Percentiles rank a stretch among this genome's conserved stretches.
phyloP scores from a whole-genome alignment of 2,888 invertebrate genomes.

The Tipula unca region DNA sequence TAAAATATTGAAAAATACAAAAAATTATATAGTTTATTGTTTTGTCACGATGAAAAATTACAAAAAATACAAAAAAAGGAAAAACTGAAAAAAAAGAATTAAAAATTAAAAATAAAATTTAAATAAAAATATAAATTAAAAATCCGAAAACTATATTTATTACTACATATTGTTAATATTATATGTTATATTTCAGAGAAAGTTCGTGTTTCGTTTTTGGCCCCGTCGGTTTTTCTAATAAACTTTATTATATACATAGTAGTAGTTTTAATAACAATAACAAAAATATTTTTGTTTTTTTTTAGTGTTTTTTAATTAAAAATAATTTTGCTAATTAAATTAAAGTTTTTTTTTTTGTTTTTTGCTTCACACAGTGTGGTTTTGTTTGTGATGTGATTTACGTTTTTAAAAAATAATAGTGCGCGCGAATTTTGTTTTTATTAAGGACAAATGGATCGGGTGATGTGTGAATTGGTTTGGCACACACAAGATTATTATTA shows the following conservation, averaged over 20 bases:
- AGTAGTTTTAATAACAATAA: too few species aligned
- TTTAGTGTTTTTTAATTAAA: neutral
- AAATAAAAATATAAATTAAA: slow-evolving; percentile 14
- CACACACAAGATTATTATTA: neutral
- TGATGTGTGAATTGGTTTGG: neutral
- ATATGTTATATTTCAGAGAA: neutral
- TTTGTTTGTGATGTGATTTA: neutral
- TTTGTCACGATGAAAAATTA: neutral
- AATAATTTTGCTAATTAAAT: neutral
- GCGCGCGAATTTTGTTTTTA: neutral
- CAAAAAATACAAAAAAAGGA: neutral
- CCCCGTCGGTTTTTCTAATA: neutral
- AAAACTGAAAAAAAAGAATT: neutral
- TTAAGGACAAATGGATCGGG: too few species aligned
- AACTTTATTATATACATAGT: too few species aligned
- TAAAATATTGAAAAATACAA: neutral
- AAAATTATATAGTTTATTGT: neutral
- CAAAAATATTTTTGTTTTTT: neutral
- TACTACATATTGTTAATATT: neutral
- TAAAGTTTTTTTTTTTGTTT: neutral
- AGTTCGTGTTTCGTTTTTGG: neutral
- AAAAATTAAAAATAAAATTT: neutral
- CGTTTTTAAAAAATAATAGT: neutral
- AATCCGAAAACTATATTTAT: neutral
- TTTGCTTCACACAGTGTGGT: neutral